phyloP scores from a whole-genome alignment of 2,113 vertebrate species.

The Oostethus manadensis region DNA sequence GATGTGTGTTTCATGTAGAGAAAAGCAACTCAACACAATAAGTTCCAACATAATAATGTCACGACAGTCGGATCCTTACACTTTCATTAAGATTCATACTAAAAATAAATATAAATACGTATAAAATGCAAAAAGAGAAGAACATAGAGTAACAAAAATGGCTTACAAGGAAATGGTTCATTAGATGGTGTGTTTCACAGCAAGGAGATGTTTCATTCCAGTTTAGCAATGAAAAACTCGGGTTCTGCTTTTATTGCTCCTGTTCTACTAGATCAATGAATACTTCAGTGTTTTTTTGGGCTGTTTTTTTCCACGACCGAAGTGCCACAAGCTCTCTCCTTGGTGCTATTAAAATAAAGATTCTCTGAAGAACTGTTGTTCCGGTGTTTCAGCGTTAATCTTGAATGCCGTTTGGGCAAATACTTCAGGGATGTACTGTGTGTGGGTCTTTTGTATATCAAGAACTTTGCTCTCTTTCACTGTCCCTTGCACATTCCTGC shows the following conservation, averaged over 20 bases:
- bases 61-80: neutral
- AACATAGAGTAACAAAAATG: neutral
- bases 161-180: neutral
- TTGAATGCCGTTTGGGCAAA: neutral
- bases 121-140: neutral
- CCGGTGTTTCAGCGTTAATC: conserved; percentile 6
- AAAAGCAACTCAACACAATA: too few relatives aligned
- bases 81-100: conserved; percentile 35
- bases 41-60: neutral
- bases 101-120: conserved; percentile 36
- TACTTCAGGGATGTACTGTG: neutral
- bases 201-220: neutral
- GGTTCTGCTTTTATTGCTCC: neutral
- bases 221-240: too few relatives aligned
- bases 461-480: neutral
- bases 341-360: conserved; percentile 21
- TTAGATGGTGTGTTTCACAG: neutral
- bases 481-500: neutral
- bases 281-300: conserved; percentile 26
- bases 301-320: conserved; percentile 1
- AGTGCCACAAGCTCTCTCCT: conserved; percentile 2
- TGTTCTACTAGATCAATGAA: conserved; percentile 9
- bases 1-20: too few relatives aligned
- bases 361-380: conserved; percentile 10
- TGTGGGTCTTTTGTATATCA: conserved; percentile 5